Base-by-base conservation (phyloP, 30 jellyfish, hydroid and myxozoan genomes). In the Mastigias papua region DNA sequence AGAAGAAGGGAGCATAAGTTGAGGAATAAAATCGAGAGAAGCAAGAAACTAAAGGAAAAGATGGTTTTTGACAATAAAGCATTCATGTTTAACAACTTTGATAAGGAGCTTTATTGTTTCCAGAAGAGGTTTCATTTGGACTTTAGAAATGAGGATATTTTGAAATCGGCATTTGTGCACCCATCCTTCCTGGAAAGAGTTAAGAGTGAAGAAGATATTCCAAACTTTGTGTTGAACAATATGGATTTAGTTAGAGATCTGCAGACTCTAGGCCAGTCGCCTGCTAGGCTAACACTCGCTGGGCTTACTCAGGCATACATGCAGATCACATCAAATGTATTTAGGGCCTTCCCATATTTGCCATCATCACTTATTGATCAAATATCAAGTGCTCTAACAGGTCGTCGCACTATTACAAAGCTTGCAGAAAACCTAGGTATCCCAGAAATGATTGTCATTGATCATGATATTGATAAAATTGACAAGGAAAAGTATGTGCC, bases 111-210 rank as follows among this genome's bases (percentile, higher is more conserved):
- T 0, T 64, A 49, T 68, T 89, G 95, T 31, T 95, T 95, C 65
- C 99, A 90, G 84, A 69, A 71, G 28, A 87, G 99, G 16, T 68
- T 95, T 6, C 81, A 78, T 21, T 58, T 90, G 35, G 87, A 84
- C 27, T 90, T 90, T 58, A 75, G 79, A 1, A 78, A 95, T 82
- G 67, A 50, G 28, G 85, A 78, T 16, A 28, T 58, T 23, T 75
- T 95, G 73, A 69, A 63, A 21, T 84, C 93, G 28, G 99, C 97
- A 25, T 90, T 95, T 67, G 86, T 90, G 17, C 98, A 93, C 57
- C 86, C 91, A 5, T 70, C 96, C 15, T 93, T 93, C 77, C 34
- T 75, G 0, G 88, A 89, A 60, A 91, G 76, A 68, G 50, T 87
- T 26, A 81, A 70, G 21, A n/a, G 32, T 15, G 87, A 32, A 13